These are phyloP conservation scores for Hyposoter didymator DNA, from an alignment of 2,888 invertebrate genomes.

Conservation along the genomic window DNA sequence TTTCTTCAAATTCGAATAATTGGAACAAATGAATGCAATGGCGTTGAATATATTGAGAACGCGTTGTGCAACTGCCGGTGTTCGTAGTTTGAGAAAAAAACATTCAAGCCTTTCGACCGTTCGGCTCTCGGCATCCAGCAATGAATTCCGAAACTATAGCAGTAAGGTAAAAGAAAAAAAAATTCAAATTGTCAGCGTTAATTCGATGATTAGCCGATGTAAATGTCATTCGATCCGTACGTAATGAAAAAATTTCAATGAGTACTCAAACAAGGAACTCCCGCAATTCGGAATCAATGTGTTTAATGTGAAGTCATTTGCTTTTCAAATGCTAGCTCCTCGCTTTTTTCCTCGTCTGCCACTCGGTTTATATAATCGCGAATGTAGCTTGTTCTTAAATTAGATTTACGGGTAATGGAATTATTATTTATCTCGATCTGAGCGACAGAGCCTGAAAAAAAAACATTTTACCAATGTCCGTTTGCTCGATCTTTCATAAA, in stretches of 20 bases:
- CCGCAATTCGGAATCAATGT: background rate
- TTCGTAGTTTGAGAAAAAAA: slow-evolving; percentile 72
- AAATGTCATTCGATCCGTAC: slow-evolving; percentile 13
- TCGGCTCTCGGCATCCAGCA: slow-evolving; percentile 69
- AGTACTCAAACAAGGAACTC: slow-evolving; percentile 3
- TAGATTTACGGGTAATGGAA: slow-evolving; percentile 59
- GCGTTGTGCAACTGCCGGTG: slow-evolving; percentile 54
- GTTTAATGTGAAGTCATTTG: slow-evolving; percentile 37
- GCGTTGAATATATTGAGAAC: slow-evolving; percentile 73
- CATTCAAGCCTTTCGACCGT: slow-evolving; percentile 66
- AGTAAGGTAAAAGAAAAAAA: slow-evolving; percentile 70
- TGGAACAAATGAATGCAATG: slow-evolving; percentile 68
- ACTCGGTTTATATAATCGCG: slow-evolving; percentile 72
- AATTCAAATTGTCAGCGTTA: slow-evolving; percentile 3
- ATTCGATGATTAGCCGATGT: slow-evolving; percentile 23
- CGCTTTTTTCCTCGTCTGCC: slow-evolving; percentile 14
- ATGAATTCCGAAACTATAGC: slow-evolving; percentile 65
- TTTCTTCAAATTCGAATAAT: slow-evolving; percentile 2
- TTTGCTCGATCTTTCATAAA: background rate
- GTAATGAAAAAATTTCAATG: slow-evolving; percentile 9
- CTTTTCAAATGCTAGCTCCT: slow-evolving; percentile 15
- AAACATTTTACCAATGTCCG: background rate
- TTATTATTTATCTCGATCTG: slow-evolving; percentile 8
- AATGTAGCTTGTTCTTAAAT: slow-evolving; percentile 62
- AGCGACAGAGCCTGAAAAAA: background rate